Conservation (phyloP, 1,140 invertebrate genomes). For the Andricus grossulariae region DNA sequence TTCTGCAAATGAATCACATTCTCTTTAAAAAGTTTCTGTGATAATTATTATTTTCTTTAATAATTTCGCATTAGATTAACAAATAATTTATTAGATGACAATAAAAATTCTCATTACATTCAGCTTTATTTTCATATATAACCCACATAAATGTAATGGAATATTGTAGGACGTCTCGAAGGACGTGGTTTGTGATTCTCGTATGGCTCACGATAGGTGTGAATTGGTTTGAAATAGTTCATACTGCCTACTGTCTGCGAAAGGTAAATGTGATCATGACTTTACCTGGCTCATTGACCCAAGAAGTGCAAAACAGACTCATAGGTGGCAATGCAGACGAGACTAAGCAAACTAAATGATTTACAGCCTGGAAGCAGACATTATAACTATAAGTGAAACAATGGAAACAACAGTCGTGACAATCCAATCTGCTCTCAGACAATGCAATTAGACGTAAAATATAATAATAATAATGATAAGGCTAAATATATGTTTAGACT, state of each 20-base stretch:
- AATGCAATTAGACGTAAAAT: no score
- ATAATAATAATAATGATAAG: no score
- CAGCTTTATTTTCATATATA: not conserved
- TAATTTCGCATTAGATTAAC: no score
- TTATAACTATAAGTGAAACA: not conserved
- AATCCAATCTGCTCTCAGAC: no score
- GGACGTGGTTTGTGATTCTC: not conserved
- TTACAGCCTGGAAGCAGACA: not conserved
- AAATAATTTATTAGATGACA: no score
- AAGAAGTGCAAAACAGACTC: slow-evolving; percentile 7
- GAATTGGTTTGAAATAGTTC: slow-evolving; percentile 20
- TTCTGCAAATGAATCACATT: no score
- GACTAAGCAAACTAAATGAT: not conserved
- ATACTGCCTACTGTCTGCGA: not conserved
- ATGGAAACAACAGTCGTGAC: not conserved
- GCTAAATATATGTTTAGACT: no score
- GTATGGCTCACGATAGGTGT: slow-evolving; percentile 32
- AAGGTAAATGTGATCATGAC: not conserved
- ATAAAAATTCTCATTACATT: no score
- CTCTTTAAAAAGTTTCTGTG: no score
- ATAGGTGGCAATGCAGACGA: not conserved
- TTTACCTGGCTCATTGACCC: slow-evolving; percentile 5
- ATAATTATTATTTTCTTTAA: no score
- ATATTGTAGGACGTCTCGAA: no score
- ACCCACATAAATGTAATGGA: not conserved